Evolutionary conservation across 2,113 vertebrate genomes (phyloP), one percentile per base, ranked within the genome.

Genomic region (Oceanodroma tethys): DNA sequence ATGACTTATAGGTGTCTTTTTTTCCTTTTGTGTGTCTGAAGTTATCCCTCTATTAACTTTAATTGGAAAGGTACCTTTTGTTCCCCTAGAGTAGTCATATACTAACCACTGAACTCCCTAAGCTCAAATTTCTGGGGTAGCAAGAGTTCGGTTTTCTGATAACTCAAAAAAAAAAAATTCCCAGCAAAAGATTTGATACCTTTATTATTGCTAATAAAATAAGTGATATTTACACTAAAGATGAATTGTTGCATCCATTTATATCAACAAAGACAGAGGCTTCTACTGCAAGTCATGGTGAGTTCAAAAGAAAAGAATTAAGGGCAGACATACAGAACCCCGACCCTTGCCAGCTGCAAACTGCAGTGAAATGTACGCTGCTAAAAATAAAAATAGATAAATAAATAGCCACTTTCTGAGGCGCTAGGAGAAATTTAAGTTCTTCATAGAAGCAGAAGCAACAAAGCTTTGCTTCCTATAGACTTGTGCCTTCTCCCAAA

Each of bases 31-130:
- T 98, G 96, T 97, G 97, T 98, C 98, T 98, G 98, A 98, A 98
- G 98, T 98, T 98, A 98, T 98, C 89, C 97, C 94, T 97, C 97
- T 98, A 98, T 98, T 98, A 98, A 97, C 97, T 98, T 98, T 98
- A 98, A 98, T 98, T 98, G 98, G 97, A 98, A 98, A 98, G 98
- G 98, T 98, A 96, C 90, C 97, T 98, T 98, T 98, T 98, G 97
- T 98, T 98, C 98, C 97, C 95, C 86, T 36, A 97, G 97, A 96
- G 93, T 96, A 98, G 97, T 98, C 92, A 84, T 94, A 96, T 84
- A 93, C 97, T 98, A 97, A 97, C 95, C 98, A 98, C 95, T 98
- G 97, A 98, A 98, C 98, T 98, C 96, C 93, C 95, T 92, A 96
- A 93, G 96, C 94, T 97, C 92, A 98, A 98, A 98, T 98, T 96